Percentiles rank a stretch among this genome's conserved stretches.
Conservation (phyloP, 2,113 vertebrate species). For the Oreotragus oreotragus region DNA sequence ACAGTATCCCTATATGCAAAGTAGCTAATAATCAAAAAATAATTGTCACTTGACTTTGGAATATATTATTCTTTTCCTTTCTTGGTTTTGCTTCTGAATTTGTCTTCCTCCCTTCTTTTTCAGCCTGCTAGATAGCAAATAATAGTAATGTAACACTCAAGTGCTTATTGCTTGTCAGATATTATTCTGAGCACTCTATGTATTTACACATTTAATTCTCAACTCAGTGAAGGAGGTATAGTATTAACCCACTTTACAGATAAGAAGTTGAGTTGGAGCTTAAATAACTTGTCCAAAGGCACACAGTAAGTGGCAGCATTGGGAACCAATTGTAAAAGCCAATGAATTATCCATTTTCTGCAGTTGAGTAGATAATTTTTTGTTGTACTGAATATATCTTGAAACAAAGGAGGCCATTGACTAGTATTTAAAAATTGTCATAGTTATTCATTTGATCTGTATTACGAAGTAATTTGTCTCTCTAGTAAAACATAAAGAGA, state of each 20-base stretch:
- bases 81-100: not conserved
- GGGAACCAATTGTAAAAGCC: not conserved
- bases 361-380: not conserved
- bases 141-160: not conserved
- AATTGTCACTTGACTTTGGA: not conserved
- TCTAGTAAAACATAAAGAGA: not conserved
- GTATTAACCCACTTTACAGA: not conserved
- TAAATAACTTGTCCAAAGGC: not conserved
- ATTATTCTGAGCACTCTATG: not conserved
- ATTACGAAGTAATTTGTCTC: not conserved
- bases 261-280: not conserved
- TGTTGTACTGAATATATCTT: not conserved
- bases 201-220: not conserved
- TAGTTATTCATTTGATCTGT: not conserved
- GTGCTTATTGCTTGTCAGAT: not conserved
- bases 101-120: not conserved
- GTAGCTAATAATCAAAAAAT: not conserved
- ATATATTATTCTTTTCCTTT: not conserved
- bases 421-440: not conserved
- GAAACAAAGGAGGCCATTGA: not conserved
- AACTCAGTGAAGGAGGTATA: not conserved
- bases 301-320: not conserved
- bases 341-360: not conserved
- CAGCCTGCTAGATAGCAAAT: not conserved
- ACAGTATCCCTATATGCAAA: not conserved